Percentiles rank a stretch among this genome's conserved stretches.
phyloP scores from a whole-genome alignment of 2,113 vertebrate genomes.

The Aphyosemion australe region DNA sequence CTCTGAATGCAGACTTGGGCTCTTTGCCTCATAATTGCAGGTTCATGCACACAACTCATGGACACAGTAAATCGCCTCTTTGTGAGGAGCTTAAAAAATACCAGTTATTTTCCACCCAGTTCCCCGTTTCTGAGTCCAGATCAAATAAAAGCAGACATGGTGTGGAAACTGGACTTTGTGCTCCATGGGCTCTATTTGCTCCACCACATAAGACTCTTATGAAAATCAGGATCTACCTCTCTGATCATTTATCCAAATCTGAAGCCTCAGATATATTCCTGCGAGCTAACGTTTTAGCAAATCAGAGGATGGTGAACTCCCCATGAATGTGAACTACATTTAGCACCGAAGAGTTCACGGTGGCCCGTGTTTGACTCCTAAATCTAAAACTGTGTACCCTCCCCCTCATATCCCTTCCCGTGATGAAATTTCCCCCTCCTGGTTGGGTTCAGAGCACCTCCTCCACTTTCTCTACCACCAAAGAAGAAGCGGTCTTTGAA shows the following conservation, averaged over 20 bases:
- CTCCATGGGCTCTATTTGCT: conserved; percentile 6
- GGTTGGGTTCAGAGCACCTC: conserved; percentile 36
- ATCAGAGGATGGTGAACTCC: conserved; percentile 33
- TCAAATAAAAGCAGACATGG: conserved; percentile 36
- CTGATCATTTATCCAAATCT: conserved; percentile 30
- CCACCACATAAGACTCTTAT: conserved; percentile 20
- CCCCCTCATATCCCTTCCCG: conserved; percentile 29
- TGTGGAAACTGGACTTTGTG: conserved; percentile 55
- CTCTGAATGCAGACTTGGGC: conserved; percentile 62
- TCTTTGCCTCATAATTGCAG: conserved; percentile 54
- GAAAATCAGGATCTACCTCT: conserved; percentile 7
- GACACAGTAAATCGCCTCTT: conserved; percentile 62
- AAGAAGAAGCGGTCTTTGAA: conserved; percentile 43
- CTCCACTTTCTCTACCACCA: conserved; percentile 36
- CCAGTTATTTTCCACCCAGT: conserved; percentile 31
- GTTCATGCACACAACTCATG: conserved; percentile 52
- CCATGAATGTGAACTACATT: conserved; percentile 38
- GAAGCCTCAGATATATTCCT: conserved; percentile 19
- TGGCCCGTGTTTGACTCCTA: conserved; percentile 63
- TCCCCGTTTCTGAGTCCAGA: conserved; percentile 33
- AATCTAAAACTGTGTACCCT: conserved; percentile 19
- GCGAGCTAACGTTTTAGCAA: conserved; percentile 35
- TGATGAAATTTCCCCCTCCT: conserved; percentile 54
- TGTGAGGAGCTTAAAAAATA: conserved; percentile 61
- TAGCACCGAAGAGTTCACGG: conserved; percentile 49